Evolutionary conservation across 1,140 invertebrate genomes (phyloP).

Genomic region (Philotrypesis tridentata): DNA sequence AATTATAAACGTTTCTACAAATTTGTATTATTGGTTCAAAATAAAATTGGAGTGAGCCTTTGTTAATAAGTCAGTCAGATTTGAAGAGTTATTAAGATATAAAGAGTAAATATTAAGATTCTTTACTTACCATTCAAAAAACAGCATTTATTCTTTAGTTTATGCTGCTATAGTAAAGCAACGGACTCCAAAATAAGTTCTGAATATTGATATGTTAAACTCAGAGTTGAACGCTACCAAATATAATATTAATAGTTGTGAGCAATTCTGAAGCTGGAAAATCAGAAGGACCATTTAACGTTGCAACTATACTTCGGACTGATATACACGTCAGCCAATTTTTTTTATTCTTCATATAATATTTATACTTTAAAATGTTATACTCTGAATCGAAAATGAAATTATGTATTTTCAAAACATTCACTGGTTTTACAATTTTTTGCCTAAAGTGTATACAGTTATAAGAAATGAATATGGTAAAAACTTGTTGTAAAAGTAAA

Average conservation of each 20-base stretch:
- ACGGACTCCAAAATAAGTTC: too few species aligned
- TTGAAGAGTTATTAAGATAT: too few species aligned
- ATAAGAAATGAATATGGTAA: neutral
- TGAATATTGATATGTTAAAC: neutral
- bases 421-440: neutral
- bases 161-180: too few species aligned
- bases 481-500: neutral
- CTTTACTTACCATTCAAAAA: too few species aligned
- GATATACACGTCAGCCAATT: neutral
- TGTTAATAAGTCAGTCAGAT: too few species aligned
- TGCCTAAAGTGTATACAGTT: neutral
- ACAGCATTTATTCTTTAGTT: too few species aligned
- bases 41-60: too few species aligned
- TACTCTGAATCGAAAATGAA: neutral
- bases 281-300: constrained; percentile 16
- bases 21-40: too few species aligned
- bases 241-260: neutral
- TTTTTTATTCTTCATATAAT: constrained; percentile 4
- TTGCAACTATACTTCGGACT: constrained; percentile 12
- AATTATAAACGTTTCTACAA: too few species aligned
- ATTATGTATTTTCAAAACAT: neutral
- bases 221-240: neutral
- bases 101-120: too few species aligned
- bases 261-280: constrained; percentile 16
- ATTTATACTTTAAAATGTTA: neutral